Evolutionary conservation across 2,888 invertebrate species (phyloP).

Genomic region (Candidula unifasciata): DNA sequence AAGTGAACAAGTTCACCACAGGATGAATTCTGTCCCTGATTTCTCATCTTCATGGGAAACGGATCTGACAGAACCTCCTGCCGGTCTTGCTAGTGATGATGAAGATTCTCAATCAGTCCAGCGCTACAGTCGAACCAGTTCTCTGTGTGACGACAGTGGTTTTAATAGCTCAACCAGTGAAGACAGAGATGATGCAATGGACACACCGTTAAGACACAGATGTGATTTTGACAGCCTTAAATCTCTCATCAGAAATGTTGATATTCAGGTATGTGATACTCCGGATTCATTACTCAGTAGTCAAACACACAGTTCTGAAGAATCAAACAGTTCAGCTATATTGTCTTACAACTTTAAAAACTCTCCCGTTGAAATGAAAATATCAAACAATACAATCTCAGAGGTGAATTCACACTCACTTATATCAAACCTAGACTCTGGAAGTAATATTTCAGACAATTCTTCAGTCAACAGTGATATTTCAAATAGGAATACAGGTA

Average conservation of each 20-base stretch:
- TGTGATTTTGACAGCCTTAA: not conserved
- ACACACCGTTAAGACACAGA: not conserved
- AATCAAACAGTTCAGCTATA: not conserved
- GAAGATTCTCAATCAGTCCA: not conserved
- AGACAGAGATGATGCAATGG: slow-evolving; percentile 11
- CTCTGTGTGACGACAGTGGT: slow-evolving; percentile 31
- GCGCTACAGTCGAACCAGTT: not conserved
- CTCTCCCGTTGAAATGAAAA: not conserved
- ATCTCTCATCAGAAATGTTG: not conserved
- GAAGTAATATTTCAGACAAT: slow-evolving; percentile 3
- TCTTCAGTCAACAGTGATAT: not conserved
- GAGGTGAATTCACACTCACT: not conserved
- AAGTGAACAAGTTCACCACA: not conserved
- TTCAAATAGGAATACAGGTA: not conserved
- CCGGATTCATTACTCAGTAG: not conserved
- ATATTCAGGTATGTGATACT: not conserved
- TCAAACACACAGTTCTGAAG: not conserved
- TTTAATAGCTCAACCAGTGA: slow-evolving; percentile 29
- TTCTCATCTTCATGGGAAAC: not conserved
- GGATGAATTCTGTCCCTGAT: not conserved
- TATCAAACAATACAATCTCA: not conserved
- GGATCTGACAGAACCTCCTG: no score
- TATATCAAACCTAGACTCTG: not conserved
- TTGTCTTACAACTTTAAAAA: not conserved
- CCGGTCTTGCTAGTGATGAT: not conserved